These are phyloP conservation scores for Polypterus bichir DNA, from an alignment of 2,113 vertebrate genomes.

Conservation along the genomic window DNA sequence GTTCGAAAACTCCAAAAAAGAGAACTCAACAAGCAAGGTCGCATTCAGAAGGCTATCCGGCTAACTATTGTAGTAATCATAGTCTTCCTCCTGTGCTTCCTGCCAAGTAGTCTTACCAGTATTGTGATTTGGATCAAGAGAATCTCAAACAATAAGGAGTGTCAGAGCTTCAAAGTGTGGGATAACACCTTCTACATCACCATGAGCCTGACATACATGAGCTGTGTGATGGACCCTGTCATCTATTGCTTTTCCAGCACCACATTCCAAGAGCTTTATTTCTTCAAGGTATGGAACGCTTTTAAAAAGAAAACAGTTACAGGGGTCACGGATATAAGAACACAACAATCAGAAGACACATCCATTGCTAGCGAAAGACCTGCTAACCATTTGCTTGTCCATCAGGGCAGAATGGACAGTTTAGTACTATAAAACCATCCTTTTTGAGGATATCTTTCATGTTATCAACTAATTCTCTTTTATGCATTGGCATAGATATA, in stretches of 20 bases:
- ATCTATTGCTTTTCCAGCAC: conserved; percentile 21
- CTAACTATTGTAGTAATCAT: conserved; percentile 20
- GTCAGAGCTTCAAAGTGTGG: conserved; percentile 4
- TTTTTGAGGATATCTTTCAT: too few relatives aligned
- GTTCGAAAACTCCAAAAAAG: conserved; percentile 23
- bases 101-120: conserved; percentile 13
- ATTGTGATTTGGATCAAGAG: conserved; percentile 11
- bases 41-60: conserved; percentile 35
- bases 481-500: too few relatives aligned
- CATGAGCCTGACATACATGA: conserved; percentile 18
- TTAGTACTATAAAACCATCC: too few relatives aligned
- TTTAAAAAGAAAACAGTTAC: too few relatives aligned
- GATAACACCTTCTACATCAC: conserved; percentile 12
- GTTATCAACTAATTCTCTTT: too few relatives aligned
- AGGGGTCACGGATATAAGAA: too few relatives aligned
- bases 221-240: conserved; percentile 21
- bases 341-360: too few relatives aligned
- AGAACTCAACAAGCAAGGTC: conserved; percentile 24
- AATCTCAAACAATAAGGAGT: conserved; percentile 7
- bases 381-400: too few relatives aligned
- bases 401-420: too few relatives aligned
- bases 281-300: too few relatives aligned
- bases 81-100: conserved; percentile 20
- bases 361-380: too few relatives aligned
- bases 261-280: conserved; percentile 13